A percentile compares a stretch with the other conserved stretches of the same genome.
These are phyloP conservation scores for Spheniscus humboldti DNA, from an alignment of 2,797 vertebrate species.

Conservation along the genomic window DNA sequence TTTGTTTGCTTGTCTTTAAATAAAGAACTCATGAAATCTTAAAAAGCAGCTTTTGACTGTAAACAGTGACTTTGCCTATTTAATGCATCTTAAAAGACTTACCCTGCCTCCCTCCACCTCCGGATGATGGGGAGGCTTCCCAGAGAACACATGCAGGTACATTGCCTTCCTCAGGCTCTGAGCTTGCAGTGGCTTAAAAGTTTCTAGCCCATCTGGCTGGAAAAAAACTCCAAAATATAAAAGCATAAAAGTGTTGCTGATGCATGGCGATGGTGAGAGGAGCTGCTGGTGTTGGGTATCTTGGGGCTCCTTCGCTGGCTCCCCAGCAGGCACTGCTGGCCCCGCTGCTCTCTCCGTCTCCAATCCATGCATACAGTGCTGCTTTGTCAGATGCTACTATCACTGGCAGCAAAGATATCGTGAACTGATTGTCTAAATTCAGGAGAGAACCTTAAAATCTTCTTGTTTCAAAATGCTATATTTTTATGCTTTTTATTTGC, in stretches of 20 bases:
- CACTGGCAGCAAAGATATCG: not conserved
- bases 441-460: not conserved
- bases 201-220: not conserved
- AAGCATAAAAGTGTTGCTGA: not conserved
- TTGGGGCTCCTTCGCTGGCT: not conserved
- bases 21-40: slow-evolving; percentile 42
- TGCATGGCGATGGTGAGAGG: not conserved
- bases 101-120: not conserved
- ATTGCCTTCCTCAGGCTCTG: not conserved
- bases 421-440: not conserved
- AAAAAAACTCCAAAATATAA: not conserved
- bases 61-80: slow-evolving; percentile 20
- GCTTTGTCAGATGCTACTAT: not conserved
- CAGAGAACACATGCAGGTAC: not conserved
- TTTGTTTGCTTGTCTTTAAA: slow-evolving; percentile 37
- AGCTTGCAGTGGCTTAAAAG: not conserved
- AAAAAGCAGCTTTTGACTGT: slow-evolving; percentile 23
- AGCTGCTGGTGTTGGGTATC: not conserved
- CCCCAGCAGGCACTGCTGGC: not conserved
- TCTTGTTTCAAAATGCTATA: not conserved
- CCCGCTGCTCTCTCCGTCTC: not conserved
- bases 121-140: not conserved
- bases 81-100: not conserved
- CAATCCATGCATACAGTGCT: not conserved
- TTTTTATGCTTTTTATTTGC: not conserved